Percentiles rank a stretch among this genome's conserved stretches.
Evolutionary conservation across 2,113 vertebrate species (phyloP).

Genomic region (Lanius ludovicianus): DNA sequence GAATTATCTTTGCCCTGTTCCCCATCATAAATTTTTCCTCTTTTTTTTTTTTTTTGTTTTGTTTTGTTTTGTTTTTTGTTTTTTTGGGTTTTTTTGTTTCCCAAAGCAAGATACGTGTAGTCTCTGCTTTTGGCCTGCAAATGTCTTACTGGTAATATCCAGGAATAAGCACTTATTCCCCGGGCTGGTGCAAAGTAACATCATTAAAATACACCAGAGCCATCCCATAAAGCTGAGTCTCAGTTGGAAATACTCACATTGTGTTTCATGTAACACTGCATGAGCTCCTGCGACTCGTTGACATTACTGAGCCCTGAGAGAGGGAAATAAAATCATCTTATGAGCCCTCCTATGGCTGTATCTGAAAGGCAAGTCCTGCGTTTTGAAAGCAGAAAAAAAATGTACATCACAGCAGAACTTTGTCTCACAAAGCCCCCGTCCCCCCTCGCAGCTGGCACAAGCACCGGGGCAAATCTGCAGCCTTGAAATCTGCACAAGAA

Average conservation of each 20-base stretch:
- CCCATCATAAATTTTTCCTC: background rate
- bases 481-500: background rate
- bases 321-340: background rate
- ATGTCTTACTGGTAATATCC: background rate
- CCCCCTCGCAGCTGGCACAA: background rate
- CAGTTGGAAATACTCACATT: background rate
- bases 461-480: background rate
- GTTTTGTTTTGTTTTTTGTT: too few species aligned
- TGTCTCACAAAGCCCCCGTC: background rate
- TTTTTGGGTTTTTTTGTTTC: background rate
- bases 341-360: background rate
- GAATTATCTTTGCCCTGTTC: background rate
- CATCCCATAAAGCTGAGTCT: background rate
- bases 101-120: rapidly evolving
- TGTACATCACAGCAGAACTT: background rate
- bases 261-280: background rate
- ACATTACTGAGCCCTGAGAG: background rate
- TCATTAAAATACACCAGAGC: background rate
- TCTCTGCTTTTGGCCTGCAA: background rate
- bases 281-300: background rate
- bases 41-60: background rate
- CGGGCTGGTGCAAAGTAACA: background rate
- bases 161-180: background rate
- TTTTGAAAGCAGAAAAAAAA: background rate
- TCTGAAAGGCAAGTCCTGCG: background rate